These are phyloP conservation scores for Cephus rjabovi DNA, from an alignment of 2,888 invertebrate genomes.

Conservation along the genomic window DNA sequence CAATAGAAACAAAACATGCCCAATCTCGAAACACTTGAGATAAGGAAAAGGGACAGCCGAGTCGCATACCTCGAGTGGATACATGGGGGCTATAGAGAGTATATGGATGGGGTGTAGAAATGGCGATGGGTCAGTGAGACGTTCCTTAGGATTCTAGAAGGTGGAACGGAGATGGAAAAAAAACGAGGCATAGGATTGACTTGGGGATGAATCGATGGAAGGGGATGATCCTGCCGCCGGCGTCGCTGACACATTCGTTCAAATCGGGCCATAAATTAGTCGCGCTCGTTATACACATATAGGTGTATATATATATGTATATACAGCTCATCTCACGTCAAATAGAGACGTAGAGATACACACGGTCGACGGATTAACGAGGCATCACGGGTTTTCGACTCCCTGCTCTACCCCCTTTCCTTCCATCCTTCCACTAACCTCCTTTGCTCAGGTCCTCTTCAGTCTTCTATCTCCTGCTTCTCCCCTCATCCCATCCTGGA, in stretches of 20 bases:
- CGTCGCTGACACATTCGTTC: slow-evolving; percentile 25
- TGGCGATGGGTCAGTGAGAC: not conserved
- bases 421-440: not conserved
- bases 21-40: slow-evolving; percentile 59
- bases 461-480: not conserved
- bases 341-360: slow-evolving; percentile 30
- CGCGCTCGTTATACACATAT: slow-evolving; percentile 17
- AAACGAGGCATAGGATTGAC: not conserved
- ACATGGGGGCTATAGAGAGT: not conserved
- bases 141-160: not conserved
- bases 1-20: slow-evolving; percentile 61
- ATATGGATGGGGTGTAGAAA: not conserved
- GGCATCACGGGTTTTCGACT: slow-evolving; percentile 22
- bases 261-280: slow-evolving; percentile 28
- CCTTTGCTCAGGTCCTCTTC: not conserved
- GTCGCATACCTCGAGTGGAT: slow-evolving; percentile 36
- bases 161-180: slow-evolving; percentile 10
- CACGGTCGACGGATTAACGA: slow-evolving; percentile 34
- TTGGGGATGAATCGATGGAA: slow-evolving; percentile 1
- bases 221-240: slow-evolving; percentile 21
- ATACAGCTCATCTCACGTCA: slow-evolving; percentile 21
- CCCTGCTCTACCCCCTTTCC: slow-evolving; percentile 2
- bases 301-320: not conserved
- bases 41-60: slow-evolving; percentile 42
- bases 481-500: not conserved